Conservation (phyloP, 2,888 invertebrate genomes). For the Sisyra terminalis region DNA sequence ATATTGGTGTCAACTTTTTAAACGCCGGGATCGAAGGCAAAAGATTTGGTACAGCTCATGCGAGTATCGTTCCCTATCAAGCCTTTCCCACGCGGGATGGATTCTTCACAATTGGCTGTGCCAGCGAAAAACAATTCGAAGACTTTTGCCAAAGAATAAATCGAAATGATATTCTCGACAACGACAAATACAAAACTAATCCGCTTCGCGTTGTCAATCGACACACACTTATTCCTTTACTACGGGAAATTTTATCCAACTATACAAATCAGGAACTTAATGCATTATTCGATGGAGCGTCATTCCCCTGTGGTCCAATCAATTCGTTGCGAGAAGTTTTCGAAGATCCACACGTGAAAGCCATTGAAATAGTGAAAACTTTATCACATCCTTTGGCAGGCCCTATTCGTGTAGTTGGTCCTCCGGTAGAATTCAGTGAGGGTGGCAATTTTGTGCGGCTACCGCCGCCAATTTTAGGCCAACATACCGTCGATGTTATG, state of each 20-base stretch:
- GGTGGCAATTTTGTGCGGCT: conserved; percentile 50
- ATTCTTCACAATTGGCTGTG: conserved; percentile 73
- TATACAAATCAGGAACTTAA: conserved; percentile 65
- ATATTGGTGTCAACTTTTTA: conserved; percentile 78
- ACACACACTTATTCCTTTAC: conserved; percentile 40
- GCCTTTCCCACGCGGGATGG: conserved; percentile 71
- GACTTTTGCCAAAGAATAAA: conserved; percentile 51
- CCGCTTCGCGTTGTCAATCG: conserved; percentile 60
- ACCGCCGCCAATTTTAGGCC: conserved; percentile 72
- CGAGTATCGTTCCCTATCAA: conserved; percentile 89
- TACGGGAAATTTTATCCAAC: conserved; percentile 37
- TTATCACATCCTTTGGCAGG: conserved; percentile 54
- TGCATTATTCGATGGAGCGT: conserved; percentile 45
- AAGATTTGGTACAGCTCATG: conserved; percentile 86
- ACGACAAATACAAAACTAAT: conserved; percentile 56
- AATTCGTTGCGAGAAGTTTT: conserved; percentile 78
- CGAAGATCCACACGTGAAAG: conserved; percentile 68
- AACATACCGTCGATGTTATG: conserved; percentile 72
- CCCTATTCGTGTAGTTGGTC: conserved; percentile 61
- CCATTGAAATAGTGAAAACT: conserved; percentile 54
- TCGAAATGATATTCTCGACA: conserved; percentile 37
- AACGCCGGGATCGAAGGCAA: conserved; percentile 65
- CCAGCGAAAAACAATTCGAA: conserved; percentile 66
- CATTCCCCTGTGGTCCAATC: conserved; percentile 81
- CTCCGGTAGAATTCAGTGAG: conserved; percentile 67